A percentile compares a stretch with the other conserved stretches of the same genome.
Evolutionary conservation across 35 echinoderm and acorn worm species (phyloP).

Genomic region (Diadema setosum): DNA sequence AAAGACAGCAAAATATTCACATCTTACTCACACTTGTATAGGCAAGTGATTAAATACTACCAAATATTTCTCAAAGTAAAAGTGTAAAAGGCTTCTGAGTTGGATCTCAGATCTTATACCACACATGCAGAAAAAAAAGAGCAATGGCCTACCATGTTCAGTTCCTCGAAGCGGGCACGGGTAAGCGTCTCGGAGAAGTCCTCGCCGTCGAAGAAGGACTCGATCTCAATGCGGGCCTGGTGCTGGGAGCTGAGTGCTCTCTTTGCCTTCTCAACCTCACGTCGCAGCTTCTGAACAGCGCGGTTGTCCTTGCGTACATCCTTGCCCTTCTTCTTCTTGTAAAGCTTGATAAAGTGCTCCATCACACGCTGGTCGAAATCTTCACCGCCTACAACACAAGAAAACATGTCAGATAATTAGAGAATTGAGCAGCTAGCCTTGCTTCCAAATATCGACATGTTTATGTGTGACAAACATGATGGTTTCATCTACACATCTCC

Average conservation of each 20-base stretch:
- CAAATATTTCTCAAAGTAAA: no score
- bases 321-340: slow-evolving; percentile 99
- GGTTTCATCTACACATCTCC: no score
- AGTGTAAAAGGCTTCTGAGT: no score
- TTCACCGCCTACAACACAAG: slow-evolving; percentile 73
- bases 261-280: slow-evolving; percentile 99
- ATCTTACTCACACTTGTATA: no score
- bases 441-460: no score
- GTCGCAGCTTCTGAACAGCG: slow-evolving; percentile 95
- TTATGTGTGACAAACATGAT: no score
- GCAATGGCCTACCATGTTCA: slow-evolving; percentile 94
- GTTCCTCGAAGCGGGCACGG: slow-evolving; percentile 94
- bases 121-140: no score
- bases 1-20: no score
- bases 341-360: slow-evolving; percentile 97
- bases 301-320: slow-evolving; percentile 96
- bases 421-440: no score
- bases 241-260: slow-evolving; percentile 94
- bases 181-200: slow-evolving; percentile 96
- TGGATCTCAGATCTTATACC: no score
- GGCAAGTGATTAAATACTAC: no score
- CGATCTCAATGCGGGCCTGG: slow-evolving; percentile 91
- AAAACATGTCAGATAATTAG: no score
- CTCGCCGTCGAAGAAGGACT: slow-evolving; percentile 96
- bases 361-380: slow-evolving; percentile 98